Conservation (phyloP, 2,797 vertebrate genomes). For the Hemitrygon akajei region DNA sequence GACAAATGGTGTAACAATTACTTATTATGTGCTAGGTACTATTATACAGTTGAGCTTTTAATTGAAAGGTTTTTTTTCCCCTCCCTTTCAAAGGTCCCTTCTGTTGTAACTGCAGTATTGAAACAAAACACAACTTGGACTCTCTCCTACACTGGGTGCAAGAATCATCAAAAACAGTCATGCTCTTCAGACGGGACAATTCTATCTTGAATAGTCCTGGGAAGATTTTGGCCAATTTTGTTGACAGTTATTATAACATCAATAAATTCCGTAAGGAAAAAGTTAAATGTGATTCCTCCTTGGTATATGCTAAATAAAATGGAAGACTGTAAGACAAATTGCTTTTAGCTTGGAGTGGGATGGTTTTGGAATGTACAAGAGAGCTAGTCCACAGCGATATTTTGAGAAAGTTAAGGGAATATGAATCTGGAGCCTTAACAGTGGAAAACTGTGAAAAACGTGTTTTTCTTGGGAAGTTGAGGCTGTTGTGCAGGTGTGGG, state of each 20-base stretch:
- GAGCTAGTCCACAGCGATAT: too few species aligned
- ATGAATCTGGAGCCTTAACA: too few species aligned
- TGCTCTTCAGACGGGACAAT: not conserved
- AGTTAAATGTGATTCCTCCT: too few species aligned
- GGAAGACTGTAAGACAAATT: too few species aligned
- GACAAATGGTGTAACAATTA: not conserved
- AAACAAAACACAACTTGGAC: too few species aligned
- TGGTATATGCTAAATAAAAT: too few species aligned
- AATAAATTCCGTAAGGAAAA: not conserved
- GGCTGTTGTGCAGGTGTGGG: too few species aligned
- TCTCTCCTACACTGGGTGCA: not conserved
- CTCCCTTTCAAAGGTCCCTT: not conserved
- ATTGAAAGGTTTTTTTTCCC: not conserved
- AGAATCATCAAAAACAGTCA: not conserved
- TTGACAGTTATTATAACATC: not conserved
- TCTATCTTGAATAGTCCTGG: not conserved
- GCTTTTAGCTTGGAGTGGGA: too few species aligned
- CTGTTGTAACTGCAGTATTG: not conserved
- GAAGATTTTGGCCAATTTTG: not conserved
- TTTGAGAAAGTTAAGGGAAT: too few species aligned
- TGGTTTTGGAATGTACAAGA: too few species aligned
- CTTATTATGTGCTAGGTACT: constrained; percentile 14
- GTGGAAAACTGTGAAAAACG: too few species aligned
- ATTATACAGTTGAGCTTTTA: constrained; percentile 26
- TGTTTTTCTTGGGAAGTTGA: too few species aligned